Evolutionary conservation across 2,113 vertebrate species (phyloP).

Genomic region (Xiphorhynchus elegans): DNA sequence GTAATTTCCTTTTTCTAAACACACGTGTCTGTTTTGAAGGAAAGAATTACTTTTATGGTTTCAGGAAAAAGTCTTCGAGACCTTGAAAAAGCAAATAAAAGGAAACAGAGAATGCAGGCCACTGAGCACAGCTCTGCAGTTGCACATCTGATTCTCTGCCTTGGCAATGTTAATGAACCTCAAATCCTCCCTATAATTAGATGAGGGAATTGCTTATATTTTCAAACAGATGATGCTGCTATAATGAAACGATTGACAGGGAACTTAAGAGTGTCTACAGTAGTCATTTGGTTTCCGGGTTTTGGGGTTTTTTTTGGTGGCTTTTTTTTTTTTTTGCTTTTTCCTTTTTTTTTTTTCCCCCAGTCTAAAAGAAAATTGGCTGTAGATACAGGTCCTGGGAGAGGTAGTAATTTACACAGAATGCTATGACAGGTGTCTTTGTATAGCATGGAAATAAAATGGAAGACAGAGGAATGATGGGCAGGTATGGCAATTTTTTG

Average conservation of each 20-base stretch:
- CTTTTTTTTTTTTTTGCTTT: not conserved
- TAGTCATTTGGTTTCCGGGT: slow-evolving; percentile 80
- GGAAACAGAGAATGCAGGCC: slow-evolving; percentile 83
- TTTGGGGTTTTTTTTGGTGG: not conserved
- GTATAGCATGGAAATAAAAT: slow-evolving; percentile 78
- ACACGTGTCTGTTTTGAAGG: slow-evolving; percentile 77
- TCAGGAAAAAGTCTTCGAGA: slow-evolving; percentile 81
- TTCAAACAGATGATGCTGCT: slow-evolving; percentile 99
- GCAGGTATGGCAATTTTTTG: slow-evolving; percentile 79
- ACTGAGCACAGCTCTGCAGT: slow-evolving; percentile 85
- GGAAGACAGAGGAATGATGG: slow-evolving; percentile 81
- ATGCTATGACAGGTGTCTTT: slow-evolving; percentile 89
- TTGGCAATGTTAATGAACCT: slow-evolving; percentile 98
- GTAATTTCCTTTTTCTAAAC: slow-evolving; percentile 88
- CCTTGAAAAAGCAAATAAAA: slow-evolving; percentile 82
- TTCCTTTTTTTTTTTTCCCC: not conserved
- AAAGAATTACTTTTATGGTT: slow-evolving; percentile 85
- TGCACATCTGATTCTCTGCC: slow-evolving; percentile 92
- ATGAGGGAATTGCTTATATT: slow-evolving; percentile 99
- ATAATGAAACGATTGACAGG: slow-evolving; percentile 92
- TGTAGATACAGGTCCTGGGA: slow-evolving; percentile 76
- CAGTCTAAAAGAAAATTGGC: slow-evolving; percentile 77
- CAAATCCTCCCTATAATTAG: slow-evolving; percentile 99
- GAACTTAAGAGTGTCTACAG: slow-evolving; percentile 87
- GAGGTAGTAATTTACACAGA: slow-evolving; percentile 77